Conservation (phyloP, 2,113 vertebrate genomes). For the Erythrocercus mccallii region DNA sequence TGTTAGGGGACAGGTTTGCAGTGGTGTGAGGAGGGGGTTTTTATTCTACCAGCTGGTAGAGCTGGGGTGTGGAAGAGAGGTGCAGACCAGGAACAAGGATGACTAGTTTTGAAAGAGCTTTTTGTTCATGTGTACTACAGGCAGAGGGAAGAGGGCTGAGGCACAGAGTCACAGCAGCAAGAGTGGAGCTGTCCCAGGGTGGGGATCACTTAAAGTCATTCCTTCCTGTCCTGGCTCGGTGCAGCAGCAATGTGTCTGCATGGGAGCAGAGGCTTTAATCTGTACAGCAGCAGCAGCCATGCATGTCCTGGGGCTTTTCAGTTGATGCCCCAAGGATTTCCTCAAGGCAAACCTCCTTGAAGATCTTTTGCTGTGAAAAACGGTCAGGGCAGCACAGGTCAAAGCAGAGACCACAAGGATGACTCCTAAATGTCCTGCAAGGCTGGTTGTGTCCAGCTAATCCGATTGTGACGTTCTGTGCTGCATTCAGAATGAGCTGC, state of each 20-base stretch:
- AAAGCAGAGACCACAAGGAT: not conserved
- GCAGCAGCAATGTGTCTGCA: not conserved
- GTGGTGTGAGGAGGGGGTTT: not conserved
- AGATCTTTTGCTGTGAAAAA: not conserved
- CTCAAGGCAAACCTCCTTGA: not conserved
- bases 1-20: not conserved
- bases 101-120: not conserved
- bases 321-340: not conserved
- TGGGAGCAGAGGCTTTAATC: not conserved
- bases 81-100: not conserved
- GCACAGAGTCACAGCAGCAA: not conserved
- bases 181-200: not conserved
- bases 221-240: fast-evolving
- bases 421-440: not conserved
- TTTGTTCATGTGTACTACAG: not conserved
- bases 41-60: not conserved
- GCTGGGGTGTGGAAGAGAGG: not conserved
- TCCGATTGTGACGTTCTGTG: not conserved
- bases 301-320: not conserved
- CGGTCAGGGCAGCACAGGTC: not conserved
- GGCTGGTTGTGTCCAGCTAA: not conserved
- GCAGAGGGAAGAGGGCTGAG: not conserved
- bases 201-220: not conserved
- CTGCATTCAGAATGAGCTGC: not conserved
- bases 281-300: not conserved